These are phyloP conservation scores for Entosphenus tridentatus DNA, from an alignment of 2,113 vertebrate genomes.

Conservation along the genomic window DNA sequence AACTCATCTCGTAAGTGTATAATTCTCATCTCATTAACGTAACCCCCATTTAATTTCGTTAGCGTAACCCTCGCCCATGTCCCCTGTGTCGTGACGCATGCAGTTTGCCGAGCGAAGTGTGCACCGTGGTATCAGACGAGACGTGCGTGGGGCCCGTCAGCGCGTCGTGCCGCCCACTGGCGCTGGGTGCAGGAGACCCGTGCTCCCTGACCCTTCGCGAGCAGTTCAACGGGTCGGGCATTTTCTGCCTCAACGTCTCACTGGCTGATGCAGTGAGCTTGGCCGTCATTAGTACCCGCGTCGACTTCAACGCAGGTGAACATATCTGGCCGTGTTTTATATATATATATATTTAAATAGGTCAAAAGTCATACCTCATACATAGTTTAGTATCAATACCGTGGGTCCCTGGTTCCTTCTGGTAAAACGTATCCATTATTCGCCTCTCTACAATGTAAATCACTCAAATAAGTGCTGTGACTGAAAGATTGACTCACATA, in stretches of 20 bases:
- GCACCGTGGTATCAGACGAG: constrained; percentile 49
- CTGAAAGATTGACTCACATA: no score
- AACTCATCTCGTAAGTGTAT: no score
- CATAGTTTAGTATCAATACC: no score
- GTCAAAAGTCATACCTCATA: neutral
- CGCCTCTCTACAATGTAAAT: no score
- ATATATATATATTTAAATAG: neutral
- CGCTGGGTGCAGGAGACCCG: constrained; percentile 32
- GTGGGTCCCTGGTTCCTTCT: no score
- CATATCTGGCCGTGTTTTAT: neutral
- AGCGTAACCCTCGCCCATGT: no score
- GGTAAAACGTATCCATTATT: no score
- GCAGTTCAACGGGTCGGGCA: constrained; percentile 46
- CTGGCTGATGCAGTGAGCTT: constrained; percentile 52
- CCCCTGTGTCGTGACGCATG: neutral
- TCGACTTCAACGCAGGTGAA: constrained; percentile 34
- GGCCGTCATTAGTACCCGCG: constrained; percentile 43
- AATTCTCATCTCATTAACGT: no score
- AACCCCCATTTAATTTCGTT: no score
- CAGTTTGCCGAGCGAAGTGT: constrained; percentile 58
- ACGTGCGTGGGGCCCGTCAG: constrained; percentile 38
- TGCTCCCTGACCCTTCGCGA: constrained; percentile 60
- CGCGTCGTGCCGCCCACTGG: constrained; percentile 25
- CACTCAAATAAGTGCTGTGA: no score
- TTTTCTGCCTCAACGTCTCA: constrained; percentile 73